Evolutionary conservation across 1,140 invertebrate species (phyloP).

Genomic region (Diploscapter pachys): DNA sequence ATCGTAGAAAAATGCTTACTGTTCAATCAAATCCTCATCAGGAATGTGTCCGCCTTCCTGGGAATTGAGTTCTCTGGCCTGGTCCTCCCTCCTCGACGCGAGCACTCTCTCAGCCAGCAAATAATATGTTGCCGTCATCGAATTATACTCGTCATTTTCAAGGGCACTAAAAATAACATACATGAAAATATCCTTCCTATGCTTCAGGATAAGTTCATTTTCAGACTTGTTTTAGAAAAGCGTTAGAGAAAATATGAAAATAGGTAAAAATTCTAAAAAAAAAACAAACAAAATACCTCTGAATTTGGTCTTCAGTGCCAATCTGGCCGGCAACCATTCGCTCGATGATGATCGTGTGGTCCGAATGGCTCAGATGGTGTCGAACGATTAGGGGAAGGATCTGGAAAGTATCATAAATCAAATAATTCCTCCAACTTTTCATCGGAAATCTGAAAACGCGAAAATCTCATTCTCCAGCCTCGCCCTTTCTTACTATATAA

Average conservation of each 20-base stretch:
- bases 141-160: slow-evolving; percentile 93
- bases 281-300: slow-evolving; percentile 4
- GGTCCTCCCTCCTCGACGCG: slow-evolving; percentile 44
- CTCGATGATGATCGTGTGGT: slow-evolving; percentile 84
- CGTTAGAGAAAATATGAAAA: not conserved
- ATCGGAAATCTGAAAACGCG: no score
- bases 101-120: slow-evolving; percentile 83
- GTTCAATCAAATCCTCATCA: slow-evolving; percentile 35
- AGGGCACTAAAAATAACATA: slow-evolving; percentile 70
- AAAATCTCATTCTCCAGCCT: no score
- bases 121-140: slow-evolving; percentile 97
- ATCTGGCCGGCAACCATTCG: slow-evolving; percentile 80
- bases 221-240: not conserved
- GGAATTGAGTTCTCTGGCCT: slow-evolving; percentile 37
- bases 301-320: slow-evolving; percentile 69
- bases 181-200: slow-evolving; percentile 23
- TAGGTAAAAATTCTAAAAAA: not conserved
- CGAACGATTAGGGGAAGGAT: slow-evolving; percentile 75
- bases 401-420: slow-evolving; percentile 5
- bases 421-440: not conserved
- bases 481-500: no score
- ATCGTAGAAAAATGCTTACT: not conserved
- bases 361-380: slow-evolving; percentile 82
- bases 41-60: slow-evolving; percentile 47
- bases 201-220: not conserved